Evolutionary conservation across 2,888 invertebrate genomes (phyloP).

Genomic region (Patella caerulea): DNA sequence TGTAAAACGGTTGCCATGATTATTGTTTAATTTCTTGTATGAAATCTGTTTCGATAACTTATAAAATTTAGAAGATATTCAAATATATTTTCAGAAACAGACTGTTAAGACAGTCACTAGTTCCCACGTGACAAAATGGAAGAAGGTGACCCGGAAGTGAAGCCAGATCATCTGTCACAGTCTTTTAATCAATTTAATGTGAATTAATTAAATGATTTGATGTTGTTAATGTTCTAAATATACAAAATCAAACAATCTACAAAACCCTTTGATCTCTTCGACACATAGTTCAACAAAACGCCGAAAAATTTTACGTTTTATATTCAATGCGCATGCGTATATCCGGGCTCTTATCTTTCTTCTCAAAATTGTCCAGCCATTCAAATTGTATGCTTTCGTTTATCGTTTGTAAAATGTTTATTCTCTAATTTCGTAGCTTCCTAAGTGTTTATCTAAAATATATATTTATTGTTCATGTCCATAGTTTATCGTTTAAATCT

Average conservation of each 20-base stretch:
- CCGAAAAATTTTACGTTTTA: too few relatives aligned
- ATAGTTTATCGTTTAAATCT: constrained; percentile 24
- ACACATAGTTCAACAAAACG: too few relatives aligned
- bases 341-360: constrained; percentile 36
- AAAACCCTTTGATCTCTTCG: too few relatives aligned
- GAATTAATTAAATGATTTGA: too few relatives aligned
- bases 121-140: constrained; percentile 6
- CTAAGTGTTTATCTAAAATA: constrained; percentile 28
- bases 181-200: too few relatives aligned
- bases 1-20: constrained; percentile 81
- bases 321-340: constrained; percentile 44
- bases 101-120: background rate
- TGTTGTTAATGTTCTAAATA: too few relatives aligned
- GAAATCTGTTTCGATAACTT: too few relatives aligned
- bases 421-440: constrained; percentile 30
- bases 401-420: constrained; percentile 33
- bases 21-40: background rate
- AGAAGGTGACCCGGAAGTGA: constrained; percentile 18
- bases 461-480: constrained; percentile 27
- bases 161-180: constrained; percentile 13
- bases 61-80: too few relatives aligned
- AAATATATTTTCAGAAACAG: too few relatives aligned
- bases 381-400: constrained; percentile 36
- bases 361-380: constrained; percentile 39
- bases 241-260: too few relatives aligned